Percentiles rank a stretch among this genome's conserved stretches.
Conservation (phyloP, 2,888 invertebrate species). For the Parelbella ahira region DNA sequence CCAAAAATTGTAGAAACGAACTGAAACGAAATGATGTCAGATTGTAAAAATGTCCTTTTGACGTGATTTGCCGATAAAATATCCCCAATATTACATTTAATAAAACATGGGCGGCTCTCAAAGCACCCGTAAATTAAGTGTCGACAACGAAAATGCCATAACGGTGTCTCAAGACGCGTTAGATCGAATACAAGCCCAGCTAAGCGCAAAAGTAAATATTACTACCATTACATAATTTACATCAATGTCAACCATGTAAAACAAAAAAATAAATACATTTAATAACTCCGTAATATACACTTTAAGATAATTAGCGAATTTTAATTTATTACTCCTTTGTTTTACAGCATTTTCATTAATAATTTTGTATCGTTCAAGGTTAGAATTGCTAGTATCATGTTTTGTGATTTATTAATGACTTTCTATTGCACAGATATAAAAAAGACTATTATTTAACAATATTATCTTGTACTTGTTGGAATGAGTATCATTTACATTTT, state of each 20-base stretch:
- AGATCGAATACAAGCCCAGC: slow-evolving; percentile 69
- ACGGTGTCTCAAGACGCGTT: slow-evolving; percentile 74
- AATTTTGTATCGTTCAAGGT: too few species aligned
- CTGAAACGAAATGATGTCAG: slow-evolving; percentile 1
- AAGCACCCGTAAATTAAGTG: slow-evolving; percentile 76
- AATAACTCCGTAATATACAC: too few species aligned
- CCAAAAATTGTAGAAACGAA: slow-evolving; percentile 2
- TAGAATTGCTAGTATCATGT: too few species aligned
- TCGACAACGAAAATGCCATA: slow-evolving; percentile 73
- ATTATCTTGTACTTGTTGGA: too few species aligned
- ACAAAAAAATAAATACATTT: slow-evolving; percentile 32
- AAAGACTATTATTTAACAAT: too few species aligned
- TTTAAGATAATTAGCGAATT: too few species aligned
- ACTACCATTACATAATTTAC: slow-evolving; percentile 73
- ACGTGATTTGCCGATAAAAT: slow-evolving; percentile 64
- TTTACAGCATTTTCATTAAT: too few species aligned
- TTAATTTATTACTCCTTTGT: too few species aligned
- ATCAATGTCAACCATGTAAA: slow-evolving; percentile 64
- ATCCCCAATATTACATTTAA: slow-evolving; percentile 52
- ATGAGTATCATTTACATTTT: too few species aligned
- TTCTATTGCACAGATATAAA: too few species aligned
- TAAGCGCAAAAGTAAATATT: slow-evolving; percentile 66
- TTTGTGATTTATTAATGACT: too few species aligned
- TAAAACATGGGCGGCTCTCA: slow-evolving; percentile 80
- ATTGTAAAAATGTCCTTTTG: slow-evolving; percentile 58